A percentile compares a stretch with the other conserved stretches of the same genome.
Conservation (phyloP, 1,140 invertebrate species). For the Euwallacea similis region DNA sequence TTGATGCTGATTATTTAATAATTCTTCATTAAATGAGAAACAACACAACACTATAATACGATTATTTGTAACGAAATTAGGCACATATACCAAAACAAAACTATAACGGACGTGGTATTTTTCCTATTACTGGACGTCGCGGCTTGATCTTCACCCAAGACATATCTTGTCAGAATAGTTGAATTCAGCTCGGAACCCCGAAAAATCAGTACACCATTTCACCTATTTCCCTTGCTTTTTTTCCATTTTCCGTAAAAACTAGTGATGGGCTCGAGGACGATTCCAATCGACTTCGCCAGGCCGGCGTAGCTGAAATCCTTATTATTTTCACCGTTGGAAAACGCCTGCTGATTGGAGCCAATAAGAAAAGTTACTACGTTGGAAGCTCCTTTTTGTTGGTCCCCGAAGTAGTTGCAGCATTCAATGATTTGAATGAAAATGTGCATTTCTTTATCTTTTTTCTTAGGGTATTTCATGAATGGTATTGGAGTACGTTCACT, state of each 20-base stretch:
- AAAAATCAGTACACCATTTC: conserved; percentile 50
- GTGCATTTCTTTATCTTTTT: conserved; percentile 71
- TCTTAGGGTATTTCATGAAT: conserved; percentile 72
- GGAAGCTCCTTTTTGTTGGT: conserved; percentile 61
- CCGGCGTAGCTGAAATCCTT: conserved; percentile 53
- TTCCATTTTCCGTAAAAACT: conserved; percentile 70
- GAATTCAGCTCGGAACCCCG: neutral
- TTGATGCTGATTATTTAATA: no score
- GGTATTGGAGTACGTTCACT: conserved; percentile 75
- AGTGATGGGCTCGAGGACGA: conserved; percentile 66
- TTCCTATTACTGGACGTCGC: no score
- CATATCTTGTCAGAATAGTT: neutral
- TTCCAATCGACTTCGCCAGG: conserved; percentile 64
- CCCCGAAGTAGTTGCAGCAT: conserved; percentile 69
- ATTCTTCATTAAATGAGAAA: no score
- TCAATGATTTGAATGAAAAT: conserved; percentile 70
- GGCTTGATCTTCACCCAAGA: neutral
- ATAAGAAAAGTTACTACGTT: conserved; percentile 63
- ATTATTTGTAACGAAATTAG: no score
- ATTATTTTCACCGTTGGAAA: conserved; percentile 45
- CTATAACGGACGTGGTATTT: no score
- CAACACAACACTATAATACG: no score
- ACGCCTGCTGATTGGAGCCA: conserved; percentile 53
- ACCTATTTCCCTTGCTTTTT: conserved; percentile 67
- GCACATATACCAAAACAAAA: no score